Percentiles rank a stretch among this genome's conserved stretches.
phyloP scores from a whole-genome alignment of 2,888 invertebrate genomes.

The Caenorhabditis sulstoni region DNA sequence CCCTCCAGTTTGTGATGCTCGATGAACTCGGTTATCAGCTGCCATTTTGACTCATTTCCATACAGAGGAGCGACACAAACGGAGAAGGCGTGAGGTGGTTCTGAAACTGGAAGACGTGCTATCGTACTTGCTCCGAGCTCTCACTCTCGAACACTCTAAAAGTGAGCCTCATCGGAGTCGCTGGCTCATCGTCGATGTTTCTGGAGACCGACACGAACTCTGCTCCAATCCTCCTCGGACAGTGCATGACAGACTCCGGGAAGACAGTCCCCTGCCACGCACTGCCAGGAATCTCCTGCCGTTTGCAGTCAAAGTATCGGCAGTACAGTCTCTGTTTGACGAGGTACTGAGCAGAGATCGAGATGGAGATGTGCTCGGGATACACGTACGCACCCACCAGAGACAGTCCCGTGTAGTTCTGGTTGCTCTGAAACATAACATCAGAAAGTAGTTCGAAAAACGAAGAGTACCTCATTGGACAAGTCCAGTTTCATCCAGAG shows the following conservation, averaged over 20 bases:
- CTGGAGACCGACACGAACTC: slow-evolving; percentile 35
- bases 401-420: slow-evolving; percentile 26
- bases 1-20: slow-evolving; percentile 39
- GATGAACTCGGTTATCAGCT: slow-evolving; percentile 27
- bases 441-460: neutral
- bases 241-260: slow-evolving; percentile 27
- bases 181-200: neutral
- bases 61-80: slow-evolving; percentile 37
- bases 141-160: slow-evolving; percentile 16
- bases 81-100: slow-evolving; percentile 13
- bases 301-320: slow-evolving; percentile 29
- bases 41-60: slow-evolving; percentile 35
- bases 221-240: slow-evolving; percentile 24
- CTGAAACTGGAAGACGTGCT: slow-evolving; percentile 1
- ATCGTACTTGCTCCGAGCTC: too few relatives aligned
- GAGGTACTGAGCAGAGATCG: slow-evolving; percentile 31
- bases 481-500: slow-evolving; percentile 32
- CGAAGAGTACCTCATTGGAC: slow-evolving; percentile 19
- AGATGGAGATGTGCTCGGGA: slow-evolving; percentile 33
- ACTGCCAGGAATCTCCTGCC: slow-evolving; percentile 4
- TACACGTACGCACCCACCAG: slow-evolving; percentile 34
- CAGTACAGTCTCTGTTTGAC: slow-evolving; percentile 17
- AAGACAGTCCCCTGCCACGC: slow-evolving; percentile 8
- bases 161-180: slow-evolving; percentile 16
- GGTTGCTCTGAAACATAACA: slow-evolving; percentile 24